These are phyloP conservation scores for Picathartes gymnocephalus DNA, from an alignment of 2,113 vertebrate species.

Conservation along the genomic window DNA sequence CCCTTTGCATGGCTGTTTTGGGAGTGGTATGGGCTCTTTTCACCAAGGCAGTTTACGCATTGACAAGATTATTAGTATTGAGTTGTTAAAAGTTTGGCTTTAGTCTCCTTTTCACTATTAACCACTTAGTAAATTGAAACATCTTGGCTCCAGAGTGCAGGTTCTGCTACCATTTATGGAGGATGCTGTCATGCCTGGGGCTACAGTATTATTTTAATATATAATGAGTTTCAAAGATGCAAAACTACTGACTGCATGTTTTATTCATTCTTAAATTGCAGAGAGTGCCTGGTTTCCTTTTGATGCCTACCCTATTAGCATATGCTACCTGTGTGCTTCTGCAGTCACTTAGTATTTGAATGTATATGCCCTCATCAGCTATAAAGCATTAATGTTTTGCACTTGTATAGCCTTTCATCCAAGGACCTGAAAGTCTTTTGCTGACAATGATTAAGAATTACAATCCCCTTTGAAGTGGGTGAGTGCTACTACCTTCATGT, in stretches of 20 bases:
- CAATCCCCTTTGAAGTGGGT: conserved; percentile 31
- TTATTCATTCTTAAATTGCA: conserved; percentile 46
- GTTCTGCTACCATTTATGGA: neutral
- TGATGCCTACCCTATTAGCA: conserved; percentile 43
- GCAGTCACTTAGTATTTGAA: conserved; percentile 36
- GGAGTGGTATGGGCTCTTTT: neutral
- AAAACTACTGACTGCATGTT: conserved; percentile 8
- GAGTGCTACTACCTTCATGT: neutral
- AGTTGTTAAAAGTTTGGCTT: neutral
- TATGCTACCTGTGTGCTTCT: conserved; percentile 20
- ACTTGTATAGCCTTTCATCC: conserved; percentile 55
- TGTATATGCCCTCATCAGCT: conserved; percentile 31
- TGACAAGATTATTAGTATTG: neutral
- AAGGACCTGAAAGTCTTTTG: neutral
- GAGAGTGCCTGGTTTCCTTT: conserved; percentile 17
- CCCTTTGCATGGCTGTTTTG: neutral
- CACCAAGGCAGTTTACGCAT: neutral
- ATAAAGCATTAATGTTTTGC: conserved; percentile 48
- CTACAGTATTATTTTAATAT: neutral
- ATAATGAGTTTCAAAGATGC: conserved; percentile 4
- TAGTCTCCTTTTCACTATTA: neutral
- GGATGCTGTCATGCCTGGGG: neutral
- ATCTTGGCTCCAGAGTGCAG: neutral
- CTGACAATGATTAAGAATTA: conserved; percentile 11
- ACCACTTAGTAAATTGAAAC: neutral